These are phyloP conservation scores for Ceryle rudis DNA, from an alignment of 2,797 vertebrate species.

Conservation along the genomic window DNA sequence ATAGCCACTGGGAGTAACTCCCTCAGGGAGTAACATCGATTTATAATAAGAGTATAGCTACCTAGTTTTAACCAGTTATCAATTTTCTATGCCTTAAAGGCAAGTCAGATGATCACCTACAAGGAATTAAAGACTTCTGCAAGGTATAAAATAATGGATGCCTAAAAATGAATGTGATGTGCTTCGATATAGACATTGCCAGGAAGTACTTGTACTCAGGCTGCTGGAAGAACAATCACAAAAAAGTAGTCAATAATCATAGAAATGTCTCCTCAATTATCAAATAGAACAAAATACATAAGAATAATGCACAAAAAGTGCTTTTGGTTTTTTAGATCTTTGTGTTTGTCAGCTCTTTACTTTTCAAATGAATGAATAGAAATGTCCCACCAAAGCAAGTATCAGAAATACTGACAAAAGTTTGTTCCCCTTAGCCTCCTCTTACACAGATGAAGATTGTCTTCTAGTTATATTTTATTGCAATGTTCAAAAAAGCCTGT, in stretches of 20 bases:
- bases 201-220: background rate
- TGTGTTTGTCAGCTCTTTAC: background rate
- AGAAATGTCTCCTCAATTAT: background rate
- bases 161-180: background rate
- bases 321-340: background rate
- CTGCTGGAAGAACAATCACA: background rate
- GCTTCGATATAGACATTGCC: background rate
- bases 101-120: background rate
- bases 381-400: background rate
- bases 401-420: background rate
- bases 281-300: background rate
- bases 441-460: background rate
- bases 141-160: too few species aligned
- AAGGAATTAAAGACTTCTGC: background rate
- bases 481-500: background rate
- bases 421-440: background rate
- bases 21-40: rapidly evolving
- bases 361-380: background rate
- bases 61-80: background rate
- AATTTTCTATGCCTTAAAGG: background rate
- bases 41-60: background rate
- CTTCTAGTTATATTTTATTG: background rate
- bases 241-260: background rate
- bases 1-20: background rate
- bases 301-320: background rate